Conservation (phyloP, 2,888 invertebrate genomes). For the Tinea trinotella region DNA sequence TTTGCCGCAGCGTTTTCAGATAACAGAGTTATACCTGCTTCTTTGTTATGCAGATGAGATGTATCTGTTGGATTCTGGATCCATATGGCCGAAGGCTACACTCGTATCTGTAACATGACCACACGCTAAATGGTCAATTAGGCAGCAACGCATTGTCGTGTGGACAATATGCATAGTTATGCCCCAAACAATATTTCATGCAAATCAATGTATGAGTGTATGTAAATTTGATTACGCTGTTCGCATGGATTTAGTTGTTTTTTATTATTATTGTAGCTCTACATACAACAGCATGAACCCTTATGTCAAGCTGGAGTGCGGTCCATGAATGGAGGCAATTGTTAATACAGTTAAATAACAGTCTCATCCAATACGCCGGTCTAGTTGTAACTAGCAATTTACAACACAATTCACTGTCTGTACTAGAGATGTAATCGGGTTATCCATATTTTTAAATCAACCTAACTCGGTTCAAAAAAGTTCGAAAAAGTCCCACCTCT, state of each 20-base stretch:
- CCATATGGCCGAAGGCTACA: slow-evolving; percentile 41
- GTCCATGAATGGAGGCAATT: too few species aligned
- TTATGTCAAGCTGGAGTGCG: too few species aligned
- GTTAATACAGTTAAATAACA: too few species aligned
- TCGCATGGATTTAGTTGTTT: not conserved
- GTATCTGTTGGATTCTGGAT: slow-evolving; percentile 28
- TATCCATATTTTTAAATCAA: too few species aligned
- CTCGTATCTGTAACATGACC: slow-evolving; percentile 44
- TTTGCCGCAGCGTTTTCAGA: not conserved
- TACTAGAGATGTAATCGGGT: too few species aligned
- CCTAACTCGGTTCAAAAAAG: too few species aligned
- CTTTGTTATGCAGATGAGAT: slow-evolving; percentile 55
- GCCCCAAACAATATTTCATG: slow-evolving; percentile 14
- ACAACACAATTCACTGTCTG: too few species aligned
- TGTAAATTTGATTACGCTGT: slow-evolving; percentile 2
- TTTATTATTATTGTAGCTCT: too few species aligned
- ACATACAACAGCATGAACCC: too few species aligned
- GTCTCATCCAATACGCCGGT: too few species aligned
- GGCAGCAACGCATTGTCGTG: slow-evolving; percentile 28
- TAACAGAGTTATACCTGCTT: slow-evolving; percentile 34
- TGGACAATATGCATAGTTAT: slow-evolving; percentile 14
- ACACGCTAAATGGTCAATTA: slow-evolving; percentile 60
- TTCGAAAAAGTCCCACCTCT: too few species aligned
- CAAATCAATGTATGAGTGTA: slow-evolving; percentile 9
- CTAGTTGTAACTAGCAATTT: too few species aligned